Conservation (phyloP, 2,888 invertebrate genomes). For the Tenthredo distinguenda region DNA sequence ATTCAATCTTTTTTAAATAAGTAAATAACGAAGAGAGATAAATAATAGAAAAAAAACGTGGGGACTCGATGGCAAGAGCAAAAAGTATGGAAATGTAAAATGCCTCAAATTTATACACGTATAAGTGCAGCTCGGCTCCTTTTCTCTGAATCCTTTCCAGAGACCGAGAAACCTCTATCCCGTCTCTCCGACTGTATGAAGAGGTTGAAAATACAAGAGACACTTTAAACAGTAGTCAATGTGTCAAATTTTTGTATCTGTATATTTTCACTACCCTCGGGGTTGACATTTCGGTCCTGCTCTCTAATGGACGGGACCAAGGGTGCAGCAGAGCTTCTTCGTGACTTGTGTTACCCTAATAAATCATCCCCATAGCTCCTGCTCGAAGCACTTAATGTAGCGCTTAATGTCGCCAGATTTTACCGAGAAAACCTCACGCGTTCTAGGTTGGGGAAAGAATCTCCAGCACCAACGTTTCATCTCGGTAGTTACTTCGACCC, state of each 20-base stretch:
- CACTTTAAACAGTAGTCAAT: slow-evolving; percentile 14
- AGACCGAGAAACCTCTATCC: not conserved
- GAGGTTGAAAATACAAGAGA: slow-evolving; percentile 35
- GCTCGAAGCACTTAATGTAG: not conserved
- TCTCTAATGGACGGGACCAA: slow-evolving; percentile 19
- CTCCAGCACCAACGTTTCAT: not conserved
- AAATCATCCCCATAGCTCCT: slow-evolving; percentile 23
- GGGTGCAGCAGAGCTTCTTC: not conserved
- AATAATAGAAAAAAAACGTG: not conserved
- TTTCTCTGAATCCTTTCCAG: slow-evolving; percentile 10
- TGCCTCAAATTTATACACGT: not conserved
- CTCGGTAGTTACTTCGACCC: too few species aligned
- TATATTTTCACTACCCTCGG: slow-evolving; percentile 34
- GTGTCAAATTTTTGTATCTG: slow-evolving; percentile 11
- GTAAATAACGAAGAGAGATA: not conserved
- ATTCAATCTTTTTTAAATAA: not conserved
- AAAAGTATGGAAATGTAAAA: not conserved
- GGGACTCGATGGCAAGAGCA: not conserved
- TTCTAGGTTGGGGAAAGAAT: not conserved
- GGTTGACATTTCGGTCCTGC: slow-evolving; percentile 4
- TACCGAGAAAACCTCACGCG: not conserved
- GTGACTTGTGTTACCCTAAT: slow-evolving; percentile 11
- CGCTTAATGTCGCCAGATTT: not conserved
- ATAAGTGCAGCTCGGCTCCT: not conserved
- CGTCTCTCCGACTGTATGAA: not conserved